A percentile compares a stretch with the other conserved stretches of the same genome.
These are phyloP conservation scores for Arenaria interpres DNA, from an alignment of 2,113 vertebrate genomes.

Conservation along the genomic window DNA sequence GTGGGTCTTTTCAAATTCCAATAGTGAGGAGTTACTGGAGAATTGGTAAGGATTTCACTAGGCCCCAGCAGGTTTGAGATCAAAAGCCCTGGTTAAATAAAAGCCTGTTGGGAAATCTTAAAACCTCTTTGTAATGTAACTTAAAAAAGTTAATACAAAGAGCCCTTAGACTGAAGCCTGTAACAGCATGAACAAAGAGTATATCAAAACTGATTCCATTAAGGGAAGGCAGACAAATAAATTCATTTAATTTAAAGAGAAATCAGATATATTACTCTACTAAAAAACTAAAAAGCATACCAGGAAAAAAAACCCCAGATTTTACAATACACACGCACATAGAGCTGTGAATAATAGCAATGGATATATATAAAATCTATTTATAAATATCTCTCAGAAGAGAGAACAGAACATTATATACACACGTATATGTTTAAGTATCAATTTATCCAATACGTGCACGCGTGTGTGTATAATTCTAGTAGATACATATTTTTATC, in stretches of 20 bases:
- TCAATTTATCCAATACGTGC: conserved; percentile 20
- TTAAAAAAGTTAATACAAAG: conserved; percentile 87
- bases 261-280: conserved; percentile 66
- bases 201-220: conserved; percentile 84
- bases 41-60: conserved; percentile 84
- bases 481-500: conserved; percentile 57
- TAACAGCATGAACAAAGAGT: conserved; percentile 81
- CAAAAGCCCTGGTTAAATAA: conserved; percentile 85
- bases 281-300: conserved; percentile 41
- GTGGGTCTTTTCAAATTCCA: conserved; percentile 88
- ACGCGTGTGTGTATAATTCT: background rate
- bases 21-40: conserved; percentile 80
- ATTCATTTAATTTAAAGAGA: conserved; percentile 79
- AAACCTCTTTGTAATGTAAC: conserved; percentile 87
- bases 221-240: conserved; percentile 74
- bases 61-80: conserved; percentile 83
- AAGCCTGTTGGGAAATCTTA: conserved; percentile 86
- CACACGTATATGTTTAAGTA: conserved; percentile 36
- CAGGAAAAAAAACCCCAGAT: background rate
- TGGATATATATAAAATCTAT: conserved; percentile 5
- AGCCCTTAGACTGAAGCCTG: conserved; percentile 77
- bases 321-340: background rate
- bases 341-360: conserved; percentile 15
- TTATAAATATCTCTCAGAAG: conserved; percentile 30
- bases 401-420: conserved; percentile 11